Evolutionary conservation across 2,888 invertebrate species (phyloP).

Genomic region (Anthophora plumipes): DNA sequence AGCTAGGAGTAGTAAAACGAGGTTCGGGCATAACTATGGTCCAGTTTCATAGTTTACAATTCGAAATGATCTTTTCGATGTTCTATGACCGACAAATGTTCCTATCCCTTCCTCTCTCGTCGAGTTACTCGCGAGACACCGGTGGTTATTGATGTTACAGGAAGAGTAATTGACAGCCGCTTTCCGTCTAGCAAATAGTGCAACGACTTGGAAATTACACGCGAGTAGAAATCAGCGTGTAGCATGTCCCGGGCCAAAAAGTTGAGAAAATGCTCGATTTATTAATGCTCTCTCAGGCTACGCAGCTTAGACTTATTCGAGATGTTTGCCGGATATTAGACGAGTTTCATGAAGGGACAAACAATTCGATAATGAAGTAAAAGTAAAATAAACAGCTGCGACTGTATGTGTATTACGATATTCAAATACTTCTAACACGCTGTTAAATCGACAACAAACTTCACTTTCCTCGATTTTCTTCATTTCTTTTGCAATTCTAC

Average conservation of each 20-base stretch:
- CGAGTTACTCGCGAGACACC: not conserved
- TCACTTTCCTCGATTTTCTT: no score
- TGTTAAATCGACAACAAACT: no score
- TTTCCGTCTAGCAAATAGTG: conserved; percentile 36
- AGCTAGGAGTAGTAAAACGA: conserved; percentile 8
- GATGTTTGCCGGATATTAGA: conserved; percentile 8
- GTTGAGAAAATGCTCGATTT: conserved; percentile 11
- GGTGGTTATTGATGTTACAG: conserved; percentile 25
- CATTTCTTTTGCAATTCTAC: no score
- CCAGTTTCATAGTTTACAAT: conserved; percentile 1
- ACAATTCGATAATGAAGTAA: not conserved
- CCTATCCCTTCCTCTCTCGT: no score
- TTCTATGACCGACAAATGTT: conserved; percentile 1
- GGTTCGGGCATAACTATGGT: conserved; percentile 1
- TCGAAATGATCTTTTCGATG: conserved; percentile 5
- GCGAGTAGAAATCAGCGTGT: conserved; percentile 32
- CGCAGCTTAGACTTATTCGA: no score
- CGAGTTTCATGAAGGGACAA: conserved; percentile 9
- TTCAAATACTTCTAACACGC: no score
- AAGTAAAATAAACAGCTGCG: not conserved
- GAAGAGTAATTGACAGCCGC: conserved; percentile 34
- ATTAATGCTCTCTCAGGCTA: conserved; percentile 19
- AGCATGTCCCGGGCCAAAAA: conserved; percentile 8
- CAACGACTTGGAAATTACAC: conserved; percentile 20
- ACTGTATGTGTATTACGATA: no score